A percentile compares a stretch with the other conserved stretches of the same genome.
Evolutionary conservation across 2,888 invertebrate genomes (phyloP).

Genomic region (Pristionchus exspectatus): DNA sequence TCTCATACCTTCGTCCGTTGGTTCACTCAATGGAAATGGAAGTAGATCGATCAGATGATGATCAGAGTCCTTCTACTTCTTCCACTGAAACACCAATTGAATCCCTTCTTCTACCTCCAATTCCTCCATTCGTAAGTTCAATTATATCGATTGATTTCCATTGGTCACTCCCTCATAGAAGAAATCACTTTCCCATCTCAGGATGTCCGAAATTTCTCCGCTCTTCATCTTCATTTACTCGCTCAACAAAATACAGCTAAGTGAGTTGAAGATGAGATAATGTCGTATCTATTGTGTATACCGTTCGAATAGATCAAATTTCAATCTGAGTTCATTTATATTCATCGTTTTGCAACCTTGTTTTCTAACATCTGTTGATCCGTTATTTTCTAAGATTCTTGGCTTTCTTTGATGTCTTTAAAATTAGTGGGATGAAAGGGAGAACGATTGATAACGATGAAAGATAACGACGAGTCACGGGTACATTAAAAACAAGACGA

Average conservation of each 20-base stretch:
- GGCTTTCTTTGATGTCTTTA: not conserved
- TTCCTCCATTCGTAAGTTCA: conserved; percentile 20
- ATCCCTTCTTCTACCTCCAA: not conserved
- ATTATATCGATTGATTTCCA: not conserved
- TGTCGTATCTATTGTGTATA: not conserved
- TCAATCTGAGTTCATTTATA: not conserved
- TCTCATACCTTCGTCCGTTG: not conserved
- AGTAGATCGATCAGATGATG: conserved; percentile 32
- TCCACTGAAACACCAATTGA: not conserved
- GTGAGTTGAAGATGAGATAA: not conserved
- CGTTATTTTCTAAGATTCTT: not conserved
- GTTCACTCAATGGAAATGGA: not conserved
- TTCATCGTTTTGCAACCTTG: not conserved
- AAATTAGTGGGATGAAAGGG: conserved; percentile 5
- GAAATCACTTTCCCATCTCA: not conserved
- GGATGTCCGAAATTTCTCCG: not conserved
- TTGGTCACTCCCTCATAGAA: conserved; percentile 9
- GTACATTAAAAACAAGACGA: conserved; percentile 25
- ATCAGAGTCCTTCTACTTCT: conserved; percentile 34
- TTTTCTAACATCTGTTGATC: not conserved
- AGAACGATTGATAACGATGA: not conserved
- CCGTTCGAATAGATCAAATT: not conserved
- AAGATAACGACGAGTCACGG: conserved; percentile 15
- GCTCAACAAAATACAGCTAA: conserved; percentile 9
- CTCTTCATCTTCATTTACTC: conserved; percentile 38